These are phyloP conservation scores for Pygoscelis antarcticus DNA, from an alignment of 2,113 vertebrate genomes.

Conservation along the genomic window DNA sequence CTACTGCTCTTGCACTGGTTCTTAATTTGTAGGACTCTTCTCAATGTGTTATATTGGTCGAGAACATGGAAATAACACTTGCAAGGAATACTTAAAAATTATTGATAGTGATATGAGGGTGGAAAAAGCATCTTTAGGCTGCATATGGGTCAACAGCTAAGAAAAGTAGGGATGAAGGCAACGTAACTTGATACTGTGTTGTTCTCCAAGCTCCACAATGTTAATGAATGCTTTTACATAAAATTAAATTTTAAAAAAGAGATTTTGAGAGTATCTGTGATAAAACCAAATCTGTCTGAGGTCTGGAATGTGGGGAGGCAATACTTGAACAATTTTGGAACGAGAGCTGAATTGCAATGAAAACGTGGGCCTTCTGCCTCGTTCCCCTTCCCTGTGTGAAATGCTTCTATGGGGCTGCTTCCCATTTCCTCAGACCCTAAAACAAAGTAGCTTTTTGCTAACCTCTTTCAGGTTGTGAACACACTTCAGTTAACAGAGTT, in stretches of 20 bases:
- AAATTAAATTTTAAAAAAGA: background rate
- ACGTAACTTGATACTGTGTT: background rate
- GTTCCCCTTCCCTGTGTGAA: accelerated
- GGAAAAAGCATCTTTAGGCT: background rate
- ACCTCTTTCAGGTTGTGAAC: accelerated
- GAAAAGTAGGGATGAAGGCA: background rate
- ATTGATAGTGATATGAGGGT: background rate
- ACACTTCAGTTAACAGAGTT: background rate
- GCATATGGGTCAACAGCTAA: background rate
- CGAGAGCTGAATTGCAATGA: background rate
- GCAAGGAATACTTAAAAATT: background rate
- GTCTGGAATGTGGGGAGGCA: background rate
- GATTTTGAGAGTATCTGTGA: background rate
- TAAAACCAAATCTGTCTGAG: background rate
- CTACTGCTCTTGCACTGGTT: background rate
- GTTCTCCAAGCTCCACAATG: background rate
- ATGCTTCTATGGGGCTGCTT: background rate
- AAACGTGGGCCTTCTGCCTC: background rate
- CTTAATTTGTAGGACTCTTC: background rate
- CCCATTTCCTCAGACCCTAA: background rate
- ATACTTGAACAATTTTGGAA: background rate
- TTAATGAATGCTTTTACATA: background rate
- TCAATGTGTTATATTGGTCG: background rate
- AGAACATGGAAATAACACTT: background rate
- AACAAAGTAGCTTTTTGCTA: background rate